Base-by-base conservation (phyloP, 2,888 invertebrate genomes). In the Drosophila lacicola region DNA sequence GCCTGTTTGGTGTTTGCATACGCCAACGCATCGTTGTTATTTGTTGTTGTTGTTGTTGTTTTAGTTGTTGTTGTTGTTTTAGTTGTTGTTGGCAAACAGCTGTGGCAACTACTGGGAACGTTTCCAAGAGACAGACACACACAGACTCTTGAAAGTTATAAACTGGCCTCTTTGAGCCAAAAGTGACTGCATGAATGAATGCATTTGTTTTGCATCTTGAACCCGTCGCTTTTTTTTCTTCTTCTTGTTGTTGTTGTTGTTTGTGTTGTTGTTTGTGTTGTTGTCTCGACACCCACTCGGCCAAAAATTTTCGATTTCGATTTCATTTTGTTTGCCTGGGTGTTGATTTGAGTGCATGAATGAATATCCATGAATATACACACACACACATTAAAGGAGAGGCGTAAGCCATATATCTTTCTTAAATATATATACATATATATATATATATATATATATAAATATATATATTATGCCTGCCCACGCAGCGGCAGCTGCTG, bases 231-330 rank as follows among this genome's bases (percentile, higher is more conserved):
- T 17, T 17, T 41, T n/a, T 37, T 42, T 49, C 29, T 29, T 29
- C 8, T 41, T 46, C 21, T 37, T 17, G 51, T 41, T 47, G 41
- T 47, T 61, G 49, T 8, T 61, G 44, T 49, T 56, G 1, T 1
- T n/a, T n/a, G n/a, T n/a, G 62, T 44, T 70, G 54, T 51, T 60
- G 62, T 17, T 67, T 42, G 17, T 17, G 17, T 21, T 61, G 49
- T 25, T 39, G 74, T 70, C 75, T 84, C n/a, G 78, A 63, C 81
- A 81, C 81, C 81, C 78, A 81, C 81, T 67, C 70, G 58, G 14
- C 29, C 68, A 67, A 76, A 53, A 70, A 71, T 67, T 63, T 70
- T 62, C 53, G 67, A 71, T 82, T 87, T 83, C 62, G 63, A 61
- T 70, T 74, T 45, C 56, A 25, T 17, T 17, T 54, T 36, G 36